A percentile compares a stretch with the other conserved stretches of the same genome.
Conservation (phyloP, 1,140 invertebrate genomes). For the Ceratoteleas bidentatus region DNA sequence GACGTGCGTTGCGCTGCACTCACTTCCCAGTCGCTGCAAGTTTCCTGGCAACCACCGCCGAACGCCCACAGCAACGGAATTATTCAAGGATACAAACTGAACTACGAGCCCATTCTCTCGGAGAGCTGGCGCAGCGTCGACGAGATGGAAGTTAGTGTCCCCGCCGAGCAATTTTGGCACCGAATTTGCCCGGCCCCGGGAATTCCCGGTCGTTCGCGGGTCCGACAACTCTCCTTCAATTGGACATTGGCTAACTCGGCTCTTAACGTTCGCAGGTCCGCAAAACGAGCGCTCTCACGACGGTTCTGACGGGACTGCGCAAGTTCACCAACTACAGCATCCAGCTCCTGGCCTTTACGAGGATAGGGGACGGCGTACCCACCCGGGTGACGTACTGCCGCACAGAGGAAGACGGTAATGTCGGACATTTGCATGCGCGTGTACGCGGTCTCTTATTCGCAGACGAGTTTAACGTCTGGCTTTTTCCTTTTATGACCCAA, state of each 20-base stretch:
- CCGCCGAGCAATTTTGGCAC: neutral
- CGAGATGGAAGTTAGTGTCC: slow-evolving; percentile 83
- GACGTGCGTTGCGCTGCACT: slow-evolving; percentile 87
- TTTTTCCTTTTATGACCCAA: slow-evolving; percentile 28
- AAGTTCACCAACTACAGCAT: slow-evolving; percentile 94
- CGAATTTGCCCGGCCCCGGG: neutral
- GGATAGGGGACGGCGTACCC: slow-evolving; percentile 89
- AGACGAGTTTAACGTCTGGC: neutral
- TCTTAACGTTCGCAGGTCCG: slow-evolving; percentile 78
- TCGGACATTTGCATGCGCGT: neutral
- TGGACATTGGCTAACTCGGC: too few species aligned
- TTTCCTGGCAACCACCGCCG: slow-evolving; percentile 92
- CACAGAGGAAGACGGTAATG: slow-evolving; percentile 91
- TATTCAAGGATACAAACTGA: slow-evolving; percentile 91
- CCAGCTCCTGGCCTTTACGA: slow-evolving; percentile 90
- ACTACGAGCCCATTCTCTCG: slow-evolving; percentile 85
- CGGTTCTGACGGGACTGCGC: slow-evolving; percentile 85
- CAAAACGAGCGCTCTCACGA: slow-evolving; percentile 86
- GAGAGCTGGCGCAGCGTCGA: slow-evolving; percentile 83
- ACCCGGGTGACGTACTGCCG: slow-evolving; percentile 87
- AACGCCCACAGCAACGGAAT: slow-evolving; percentile 89
- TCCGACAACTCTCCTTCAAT: too few species aligned
- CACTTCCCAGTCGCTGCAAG: slow-evolving; percentile 88
- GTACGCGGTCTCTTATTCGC: slow-evolving; percentile 33
- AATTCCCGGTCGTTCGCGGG: neutral